Base-by-base conservation (phyloP, 2,888 invertebrate species). In the Trypoxylon attenuatum region DNA sequence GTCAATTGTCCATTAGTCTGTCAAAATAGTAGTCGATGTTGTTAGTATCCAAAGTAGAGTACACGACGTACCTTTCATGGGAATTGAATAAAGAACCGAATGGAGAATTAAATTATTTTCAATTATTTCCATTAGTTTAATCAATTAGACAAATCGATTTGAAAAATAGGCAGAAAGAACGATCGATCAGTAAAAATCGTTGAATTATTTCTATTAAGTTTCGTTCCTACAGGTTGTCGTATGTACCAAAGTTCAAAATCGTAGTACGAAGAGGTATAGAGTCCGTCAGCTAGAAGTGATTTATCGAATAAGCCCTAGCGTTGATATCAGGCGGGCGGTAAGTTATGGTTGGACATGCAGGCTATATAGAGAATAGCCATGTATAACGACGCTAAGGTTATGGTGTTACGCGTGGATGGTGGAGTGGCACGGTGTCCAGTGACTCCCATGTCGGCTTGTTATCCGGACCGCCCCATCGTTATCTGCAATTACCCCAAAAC, bases 381-480 rank as follows among this genome's bases (percentile, higher is more conserved):
- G 69, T 73, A 69, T 76, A 76, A 76, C 71, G 66, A 65, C 63
- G 63, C 19, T 58, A 69, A 76, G 70, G 77, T 77, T 78, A 77
- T 76, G 77, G 72, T 74, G 77, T 73, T 77, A 76, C 73, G 72
- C 62, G 73, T 63, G 73, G 69, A 73, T 75, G 72, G 69, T 57
- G 71, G 75, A 73, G 73, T 73, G 74, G 73, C 76, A 79, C 67
- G 85, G 86, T 86, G 85, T 86, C 84, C 79, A 80, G 82, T 86
- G 82, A 84, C 85, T 86, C 86, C 86, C 86, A 84, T 83, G 85
- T 85, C 83, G 85, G 85, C 86, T 86, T 83, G 86, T 86, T 86
- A 86, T 85, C 85, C 84, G 84, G 70, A 83, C 82, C 84, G 83
- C 85, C 83, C 84, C 83, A 80, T 84, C 85, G 84, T 86, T 84